Evolutionary conservation across 2,113 vertebrate species (phyloP).

Genomic region (Alaudala cheleensis): DNA sequence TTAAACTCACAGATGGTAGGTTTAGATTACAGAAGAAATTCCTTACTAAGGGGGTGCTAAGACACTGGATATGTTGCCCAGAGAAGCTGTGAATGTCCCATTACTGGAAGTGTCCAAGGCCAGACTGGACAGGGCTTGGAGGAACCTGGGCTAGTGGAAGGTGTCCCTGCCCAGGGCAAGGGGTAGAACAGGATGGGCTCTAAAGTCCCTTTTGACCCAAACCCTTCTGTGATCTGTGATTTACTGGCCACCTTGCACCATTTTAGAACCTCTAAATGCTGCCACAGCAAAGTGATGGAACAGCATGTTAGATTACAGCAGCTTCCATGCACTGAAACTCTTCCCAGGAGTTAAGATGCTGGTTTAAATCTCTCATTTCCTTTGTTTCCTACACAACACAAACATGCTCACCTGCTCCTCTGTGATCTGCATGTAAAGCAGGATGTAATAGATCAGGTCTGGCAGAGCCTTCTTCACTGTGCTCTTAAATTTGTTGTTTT

Average conservation of each 20-base stretch:
- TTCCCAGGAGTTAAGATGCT: not conserved
- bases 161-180: not conserved
- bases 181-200: not conserved
- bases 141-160: not conserved
- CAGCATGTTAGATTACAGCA: not conserved
- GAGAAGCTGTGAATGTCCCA: not conserved
- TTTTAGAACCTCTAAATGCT: not conserved
- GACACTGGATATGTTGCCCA: not conserved
- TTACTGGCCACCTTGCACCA: not conserved
- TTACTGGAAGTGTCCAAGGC: not conserved
- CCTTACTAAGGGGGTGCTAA: not conserved
- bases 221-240: not conserved
- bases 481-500: slow-evolving; percentile 97
- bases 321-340: not conserved
- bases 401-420: slow-evolving; percentile 84
- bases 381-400: not conserved
- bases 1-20: not conserved
- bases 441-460: slow-evolving; percentile 96
- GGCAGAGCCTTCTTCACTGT: slow-evolving; percentile 96
- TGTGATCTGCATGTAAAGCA: slow-evolving; percentile 99
- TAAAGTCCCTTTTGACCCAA: not conserved
- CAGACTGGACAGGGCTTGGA: not conserved
- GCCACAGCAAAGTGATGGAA: not conserved
- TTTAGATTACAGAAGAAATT: not conserved
- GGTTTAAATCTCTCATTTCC: not conserved